Percentiles rank a stretch among this genome's conserved stretches.
Conservation (phyloP, 2,113 vertebrate species). For the Catharus bicknelli region DNA sequence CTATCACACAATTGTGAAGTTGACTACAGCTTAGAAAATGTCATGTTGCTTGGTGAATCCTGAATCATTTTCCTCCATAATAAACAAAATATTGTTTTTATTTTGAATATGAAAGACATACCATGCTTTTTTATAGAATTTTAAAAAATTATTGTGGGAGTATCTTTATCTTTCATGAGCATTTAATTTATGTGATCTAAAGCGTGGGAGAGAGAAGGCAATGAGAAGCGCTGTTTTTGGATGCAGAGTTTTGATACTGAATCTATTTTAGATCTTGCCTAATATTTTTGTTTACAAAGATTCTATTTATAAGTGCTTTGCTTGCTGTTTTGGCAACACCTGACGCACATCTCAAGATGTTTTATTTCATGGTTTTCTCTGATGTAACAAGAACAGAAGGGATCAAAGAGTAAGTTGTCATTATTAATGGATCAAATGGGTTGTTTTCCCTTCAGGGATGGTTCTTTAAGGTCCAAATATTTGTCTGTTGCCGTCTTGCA, state of each 20-base stretch:
- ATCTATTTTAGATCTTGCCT: background rate
- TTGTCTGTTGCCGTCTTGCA: background rate
- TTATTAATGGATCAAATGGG: slow-evolving; percentile 56
- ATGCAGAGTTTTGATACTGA: background rate
- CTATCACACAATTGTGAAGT: background rate
- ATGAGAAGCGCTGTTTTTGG: background rate
- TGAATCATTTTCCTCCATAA: background rate
- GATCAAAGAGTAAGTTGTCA: slow-evolving; percentile 43
- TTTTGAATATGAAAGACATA: background rate
- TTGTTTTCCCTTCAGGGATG: background rate
- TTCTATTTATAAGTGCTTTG: background rate
- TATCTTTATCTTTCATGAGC: background rate
- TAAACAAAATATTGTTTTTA: background rate
- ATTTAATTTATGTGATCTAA: background rate
- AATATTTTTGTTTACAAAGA: background rate
- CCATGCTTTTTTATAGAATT: background rate
- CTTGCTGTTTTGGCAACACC: slow-evolving; percentile 14
- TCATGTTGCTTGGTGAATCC: background rate
- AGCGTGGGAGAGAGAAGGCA: background rate
- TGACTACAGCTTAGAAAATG: background rate
- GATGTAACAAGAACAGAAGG: slow-evolving; percentile 19
- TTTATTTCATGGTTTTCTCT: background rate
- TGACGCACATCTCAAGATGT: background rate
- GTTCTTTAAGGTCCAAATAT: background rate
- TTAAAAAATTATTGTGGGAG: background rate